Evolutionary conservation across 2,888 invertebrate genomes (phyloP).

Genomic region (Smittia sp.): DNA sequence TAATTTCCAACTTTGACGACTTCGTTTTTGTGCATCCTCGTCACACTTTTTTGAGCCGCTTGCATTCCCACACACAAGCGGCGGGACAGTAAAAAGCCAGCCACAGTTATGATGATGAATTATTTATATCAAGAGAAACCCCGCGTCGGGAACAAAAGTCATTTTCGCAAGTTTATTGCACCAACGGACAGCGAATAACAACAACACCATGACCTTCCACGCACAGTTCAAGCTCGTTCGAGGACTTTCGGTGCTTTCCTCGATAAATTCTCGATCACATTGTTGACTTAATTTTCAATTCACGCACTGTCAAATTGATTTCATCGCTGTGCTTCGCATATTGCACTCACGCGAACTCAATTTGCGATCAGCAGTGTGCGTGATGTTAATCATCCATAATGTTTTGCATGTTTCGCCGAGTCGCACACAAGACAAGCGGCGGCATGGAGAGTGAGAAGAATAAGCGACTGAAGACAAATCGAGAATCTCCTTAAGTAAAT

Average conservation of each 20-base stretch:
- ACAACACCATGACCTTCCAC: slow-evolving; percentile 6
- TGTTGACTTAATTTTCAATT: neutral
- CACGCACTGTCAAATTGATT: neutral
- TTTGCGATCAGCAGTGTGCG: slow-evolving; percentile 8
- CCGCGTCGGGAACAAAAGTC: neutral
- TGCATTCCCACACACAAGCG: slow-evolving; percentile 16
- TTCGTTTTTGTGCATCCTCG: too few relatives aligned
- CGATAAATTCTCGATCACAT: neutral
- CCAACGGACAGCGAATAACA: neutral
- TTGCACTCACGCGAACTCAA: slow-evolving; percentile 17
- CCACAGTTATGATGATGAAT: slow-evolving; percentile 39
- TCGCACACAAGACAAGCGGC: neutral
- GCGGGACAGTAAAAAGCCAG: neutral
- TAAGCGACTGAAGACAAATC: slow-evolving; percentile 13
- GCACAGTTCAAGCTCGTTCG: neutral
- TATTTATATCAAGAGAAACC: slow-evolving; percentile 31
- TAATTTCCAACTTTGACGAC: neutral
- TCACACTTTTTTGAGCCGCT: neutral
- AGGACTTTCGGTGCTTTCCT: neutral
- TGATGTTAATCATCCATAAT: slow-evolving; percentile 35
- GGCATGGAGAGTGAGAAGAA: neutral
- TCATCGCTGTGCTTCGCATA: neutral
- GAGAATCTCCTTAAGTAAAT: slow-evolving; percentile 38
- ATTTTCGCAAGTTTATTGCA: slow-evolving; percentile 37
- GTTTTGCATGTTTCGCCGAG: slow-evolving; percentile 6